Percentiles rank a stretch among this genome's conserved stretches.
Conservation (phyloP, 2,113 vertebrate species). For the Strigops habroptila region DNA sequence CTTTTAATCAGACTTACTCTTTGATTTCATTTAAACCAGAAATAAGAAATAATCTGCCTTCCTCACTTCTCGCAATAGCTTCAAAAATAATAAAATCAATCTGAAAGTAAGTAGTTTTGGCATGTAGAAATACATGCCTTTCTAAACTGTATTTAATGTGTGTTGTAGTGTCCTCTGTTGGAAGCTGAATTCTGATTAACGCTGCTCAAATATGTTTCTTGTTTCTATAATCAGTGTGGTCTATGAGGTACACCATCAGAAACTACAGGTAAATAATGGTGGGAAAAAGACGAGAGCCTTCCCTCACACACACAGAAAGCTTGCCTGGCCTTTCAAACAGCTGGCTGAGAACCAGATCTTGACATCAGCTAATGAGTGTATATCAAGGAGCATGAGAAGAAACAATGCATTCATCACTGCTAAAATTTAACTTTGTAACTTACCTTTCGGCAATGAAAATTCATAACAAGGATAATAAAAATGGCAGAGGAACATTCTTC, state of each 20-base stretch:
- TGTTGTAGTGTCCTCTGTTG: not conserved
- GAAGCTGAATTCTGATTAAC: not conserved
- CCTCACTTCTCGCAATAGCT: not conserved
- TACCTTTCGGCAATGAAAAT: constrained; percentile 21
- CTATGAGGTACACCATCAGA: not conserved
- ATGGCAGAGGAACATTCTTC: not conserved
- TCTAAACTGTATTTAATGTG: not conserved
- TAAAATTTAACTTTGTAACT: constrained; percentile 55
- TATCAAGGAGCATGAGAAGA: not conserved
- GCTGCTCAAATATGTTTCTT: not conserved
- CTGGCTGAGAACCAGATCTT: not conserved
- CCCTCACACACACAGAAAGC: not conserved
- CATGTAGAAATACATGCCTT: too few species aligned
- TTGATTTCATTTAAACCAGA: not conserved
- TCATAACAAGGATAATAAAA: constrained; percentile 18
- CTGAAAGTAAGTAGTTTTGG: not conserved
- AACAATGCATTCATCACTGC: not conserved
- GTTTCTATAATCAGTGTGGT: not conserved
- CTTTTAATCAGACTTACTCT: not conserved
- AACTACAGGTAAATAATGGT: not conserved
- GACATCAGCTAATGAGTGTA: not conserved
- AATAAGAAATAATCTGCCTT: not conserved
- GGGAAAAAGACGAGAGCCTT: not conserved
- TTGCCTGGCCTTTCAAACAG: not conserved
- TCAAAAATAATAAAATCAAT: not conserved